Conservation (phyloP, 1,140 invertebrate genomes). For the Onthophagus taurus region DNA sequence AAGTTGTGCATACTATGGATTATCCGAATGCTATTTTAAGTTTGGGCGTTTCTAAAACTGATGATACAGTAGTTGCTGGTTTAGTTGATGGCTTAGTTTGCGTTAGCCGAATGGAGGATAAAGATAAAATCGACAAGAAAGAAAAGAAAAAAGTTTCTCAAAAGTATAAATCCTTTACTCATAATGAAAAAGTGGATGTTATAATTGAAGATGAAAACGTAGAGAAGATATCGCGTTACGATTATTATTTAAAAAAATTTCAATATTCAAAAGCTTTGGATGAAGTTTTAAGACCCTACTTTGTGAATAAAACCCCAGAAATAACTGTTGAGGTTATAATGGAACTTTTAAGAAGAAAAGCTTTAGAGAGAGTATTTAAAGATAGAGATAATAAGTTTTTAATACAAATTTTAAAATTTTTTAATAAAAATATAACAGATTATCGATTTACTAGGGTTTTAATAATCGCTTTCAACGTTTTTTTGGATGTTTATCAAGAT, state of each 20-base stretch:
- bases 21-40: conserved; percentile 87
- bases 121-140: conserved; percentile 38
- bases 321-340: conserved; percentile 70
- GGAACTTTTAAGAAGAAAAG: conserved; percentile 70
- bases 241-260: conserved; percentile 68
- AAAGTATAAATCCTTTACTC: conserved; percentile 42
- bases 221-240: conserved; percentile 49
- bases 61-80: conserved; percentile 78
- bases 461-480: conserved; percentile 59
- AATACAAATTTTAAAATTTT: conserved; percentile 59
- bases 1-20: conserved; percentile 78
- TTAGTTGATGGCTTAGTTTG: conserved; percentile 90
- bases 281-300: conserved; percentile 51
- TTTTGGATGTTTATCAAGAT: conserved; percentile 65
- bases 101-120: conserved; percentile 63
- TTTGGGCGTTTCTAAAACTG: conserved; percentile 67
- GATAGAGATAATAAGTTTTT: conserved; percentile 59
- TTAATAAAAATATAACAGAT: conserved; percentile 66
- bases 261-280: conserved; percentile 74
- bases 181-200: conserved; percentile 43
- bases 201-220: conserved; percentile 41
- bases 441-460: conserved; percentile 62
- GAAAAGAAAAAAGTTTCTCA: conserved; percentile 38
- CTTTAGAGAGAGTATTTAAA: conserved; percentile 59
- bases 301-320: conserved; percentile 59